Base-by-base conservation (phyloP, 2,113 vertebrate species). In the Hydrochoerus hydrochaeris region DNA sequence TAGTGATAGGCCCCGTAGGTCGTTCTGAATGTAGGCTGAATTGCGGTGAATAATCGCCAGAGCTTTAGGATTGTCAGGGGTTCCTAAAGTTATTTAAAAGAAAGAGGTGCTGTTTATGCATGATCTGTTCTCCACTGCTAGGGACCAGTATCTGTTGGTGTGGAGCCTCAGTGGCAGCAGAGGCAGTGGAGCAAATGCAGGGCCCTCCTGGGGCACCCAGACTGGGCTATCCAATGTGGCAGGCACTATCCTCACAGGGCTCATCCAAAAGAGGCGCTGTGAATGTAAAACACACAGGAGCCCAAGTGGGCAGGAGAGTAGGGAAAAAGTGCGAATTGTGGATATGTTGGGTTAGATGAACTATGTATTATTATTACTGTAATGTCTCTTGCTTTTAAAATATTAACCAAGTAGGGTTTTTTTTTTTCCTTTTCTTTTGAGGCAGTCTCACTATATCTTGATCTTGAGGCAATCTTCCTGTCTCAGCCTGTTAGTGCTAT, bases 1-100 rank as follows among this genome's bases (percentile, higher is more conserved):
- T 99, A 98, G 96, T 99, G 99, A 95, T 99, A 99, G 0, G 99
- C 99, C 86, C 99, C 98, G 81, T 99, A 99, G 0, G 98, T 99
- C 0, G 98, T 98, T 94, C 98, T 97, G 85, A 99, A 99, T 85
- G 99, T 95, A 0, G 99, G 99, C 96, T 99, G 98, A 58, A 98
- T 90, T 0, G 98, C 97, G 0, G 98, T 95, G 96, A 99, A 99
- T 75, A 96, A 93, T 16, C 98, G 96, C 99, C 99, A 99, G 17
- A 99, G 98, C 89, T 99, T 98, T 95, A 98, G 0, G 52, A 99
- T 98, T 0, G 98, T 98, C 57, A 99, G 97, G 46, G 99, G 98
- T 88, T 99, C 99, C 99, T 99, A 95, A 28, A 92, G 81, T 35
- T 83, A 80, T 85, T 35, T 35, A 12, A 4, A 52, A 60, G 60